Evolutionary conservation across 2,113 vertebrate species (phyloP).

Genomic region (Eublepharis macularius): DNA sequence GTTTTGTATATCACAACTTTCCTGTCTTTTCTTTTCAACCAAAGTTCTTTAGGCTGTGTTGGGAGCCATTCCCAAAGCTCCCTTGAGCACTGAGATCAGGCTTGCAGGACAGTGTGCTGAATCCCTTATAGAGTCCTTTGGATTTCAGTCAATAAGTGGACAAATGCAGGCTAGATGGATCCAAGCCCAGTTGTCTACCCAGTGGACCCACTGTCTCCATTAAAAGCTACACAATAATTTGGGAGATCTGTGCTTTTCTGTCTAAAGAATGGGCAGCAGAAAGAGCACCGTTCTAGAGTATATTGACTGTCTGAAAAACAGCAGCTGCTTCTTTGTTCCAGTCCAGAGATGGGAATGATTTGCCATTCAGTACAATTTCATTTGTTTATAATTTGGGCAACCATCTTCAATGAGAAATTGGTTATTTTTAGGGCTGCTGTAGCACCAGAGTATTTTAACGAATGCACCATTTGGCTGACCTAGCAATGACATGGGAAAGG

Average conservation of each 20-base stretch:
- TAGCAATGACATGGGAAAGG: background rate
- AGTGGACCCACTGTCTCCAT: background rate
- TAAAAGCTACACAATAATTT: background rate
- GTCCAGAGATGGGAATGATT: conserved; percentile 18
- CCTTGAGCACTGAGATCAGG: background rate
- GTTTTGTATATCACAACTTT: no score
- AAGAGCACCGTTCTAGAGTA: background rate
- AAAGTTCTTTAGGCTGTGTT: background rate
- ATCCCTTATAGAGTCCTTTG: background rate
- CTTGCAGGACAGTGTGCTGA: background rate
- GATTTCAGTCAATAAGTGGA: background rate
- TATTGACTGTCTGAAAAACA: background rate
- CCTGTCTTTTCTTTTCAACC: background rate
- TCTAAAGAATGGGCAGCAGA: background rate
- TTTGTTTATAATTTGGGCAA: conserved; percentile 24
- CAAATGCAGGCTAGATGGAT: background rate
- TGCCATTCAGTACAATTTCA: conserved; percentile 11
- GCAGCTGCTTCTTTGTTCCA: conserved; percentile 5
- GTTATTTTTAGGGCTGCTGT: background rate
- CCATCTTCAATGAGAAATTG: background rate
- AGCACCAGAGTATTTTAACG: background rate
- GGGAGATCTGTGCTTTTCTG: background rate
- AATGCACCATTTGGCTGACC: background rate
- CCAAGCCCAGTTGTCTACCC: background rate
- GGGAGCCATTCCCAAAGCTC: background rate